Evolutionary conservation across 2,113 vertebrate species (phyloP), one percentile per base, ranked within the genome.

Genomic region (Osmerus eperlanus): DNA sequence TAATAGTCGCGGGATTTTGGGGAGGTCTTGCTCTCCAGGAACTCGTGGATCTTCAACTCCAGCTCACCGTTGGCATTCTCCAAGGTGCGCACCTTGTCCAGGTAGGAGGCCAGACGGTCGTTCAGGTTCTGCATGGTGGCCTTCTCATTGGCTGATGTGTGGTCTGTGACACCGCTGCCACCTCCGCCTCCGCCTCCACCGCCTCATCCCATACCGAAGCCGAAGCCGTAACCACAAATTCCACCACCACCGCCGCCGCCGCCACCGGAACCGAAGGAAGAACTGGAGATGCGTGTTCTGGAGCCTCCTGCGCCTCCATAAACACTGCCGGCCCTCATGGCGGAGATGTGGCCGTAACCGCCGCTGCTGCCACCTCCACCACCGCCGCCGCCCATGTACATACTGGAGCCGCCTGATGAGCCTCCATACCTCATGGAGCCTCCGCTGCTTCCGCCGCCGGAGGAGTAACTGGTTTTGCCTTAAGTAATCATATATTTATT

Each of bases 81-180:
- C 75, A 98, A 83, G 56, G 58, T 78, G 25, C 78, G 91, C 63
- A 98, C 96, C 84, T 95, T 95, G 0, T 95, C 92, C 89, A 98
- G 75, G 89, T 97, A 98, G n/a, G 41, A 72, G 28, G 92, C 91
- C 90, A 98, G 92, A 4, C 96, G 96, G 25, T 97, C 94, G 0
- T 98, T 98, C 71, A 98, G 92, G 84, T 96, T 92, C 85, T 96
- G 95, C 96, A 98, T 97, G 79, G 96, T 97, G 83, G 91, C 6
- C 88, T 98, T 98, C 81, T 97, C 95, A 0, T 94, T 97, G 81
- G 66, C 18, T 0, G 75, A 16, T n/a, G 54, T 6, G 5, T 93
- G 60, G 29, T 92, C 80, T 68, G 89, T 0, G 69, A 75, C 89
- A 0, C 41, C 0, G 6, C 21, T 59, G 0, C 64, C 85, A 1